These are phyloP conservation scores for Borostomias antarcticus DNA, from an alignment of 2,797 vertebrate species.

Conservation along the genomic window DNA sequence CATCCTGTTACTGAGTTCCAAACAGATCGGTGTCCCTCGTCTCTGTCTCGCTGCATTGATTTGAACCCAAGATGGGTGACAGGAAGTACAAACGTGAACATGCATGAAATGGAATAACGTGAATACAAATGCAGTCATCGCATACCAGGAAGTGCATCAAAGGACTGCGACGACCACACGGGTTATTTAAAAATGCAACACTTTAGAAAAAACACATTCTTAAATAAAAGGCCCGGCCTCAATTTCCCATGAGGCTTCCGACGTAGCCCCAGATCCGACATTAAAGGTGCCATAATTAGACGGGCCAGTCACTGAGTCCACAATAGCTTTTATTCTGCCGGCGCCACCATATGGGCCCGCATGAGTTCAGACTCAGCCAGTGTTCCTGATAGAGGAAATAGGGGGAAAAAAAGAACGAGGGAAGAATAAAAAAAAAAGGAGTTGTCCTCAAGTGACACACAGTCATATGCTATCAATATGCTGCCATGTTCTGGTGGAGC, in stretches of 20 bases:
- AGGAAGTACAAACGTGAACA: not conserved
- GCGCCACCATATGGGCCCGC: constrained; percentile 37
- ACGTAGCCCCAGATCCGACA: constrained; percentile 16
- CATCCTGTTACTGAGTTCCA: not conserved
- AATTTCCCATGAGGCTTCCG: constrained; percentile 33
- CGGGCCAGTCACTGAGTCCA: constrained; percentile 25
- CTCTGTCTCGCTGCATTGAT: not conserved
- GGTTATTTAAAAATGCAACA: constrained; percentile 36
- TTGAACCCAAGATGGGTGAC: no score
- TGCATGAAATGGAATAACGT: not conserved
- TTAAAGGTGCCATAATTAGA: constrained; percentile 38
- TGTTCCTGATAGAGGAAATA: constrained; percentile 37
- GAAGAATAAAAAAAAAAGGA: constrained; percentile 19
- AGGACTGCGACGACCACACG: constrained; percentile 25
- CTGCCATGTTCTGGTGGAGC: constrained; percentile 57
- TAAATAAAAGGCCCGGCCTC: constrained; percentile 34
- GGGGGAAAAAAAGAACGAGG: constrained; percentile 9
- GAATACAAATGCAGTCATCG: constrained; percentile 1
- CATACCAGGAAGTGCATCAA: constrained; percentile 4
- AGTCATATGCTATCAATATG: constrained; percentile 68
- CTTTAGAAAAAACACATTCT: constrained; percentile 31
- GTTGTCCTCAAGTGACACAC: constrained; percentile 65
- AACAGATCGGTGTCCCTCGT: not conserved
- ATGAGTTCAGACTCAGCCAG: constrained; percentile 19
- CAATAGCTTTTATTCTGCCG: constrained; percentile 32